These are phyloP conservation scores for Fratercula arctica DNA, from an alignment of 2,797 vertebrate genomes.

Conservation along the genomic window DNA sequence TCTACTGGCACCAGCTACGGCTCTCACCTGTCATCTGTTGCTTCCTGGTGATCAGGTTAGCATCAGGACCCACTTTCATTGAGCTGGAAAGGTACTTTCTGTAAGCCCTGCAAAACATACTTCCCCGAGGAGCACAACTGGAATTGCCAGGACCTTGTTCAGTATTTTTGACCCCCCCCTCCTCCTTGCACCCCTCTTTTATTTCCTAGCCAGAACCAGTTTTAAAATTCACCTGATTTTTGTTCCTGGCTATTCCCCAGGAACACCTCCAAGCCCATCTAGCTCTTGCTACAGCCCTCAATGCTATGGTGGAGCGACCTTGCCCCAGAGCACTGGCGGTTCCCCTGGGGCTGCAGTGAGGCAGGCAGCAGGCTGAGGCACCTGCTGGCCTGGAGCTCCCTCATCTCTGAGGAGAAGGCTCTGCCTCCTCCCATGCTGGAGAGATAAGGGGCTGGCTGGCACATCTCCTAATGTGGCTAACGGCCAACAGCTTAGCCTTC, in stretches of 20 bases:
- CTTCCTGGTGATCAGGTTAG: background rate
- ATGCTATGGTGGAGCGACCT: background rate
- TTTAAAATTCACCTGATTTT: background rate
- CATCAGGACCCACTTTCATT: background rate
- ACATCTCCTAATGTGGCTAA: background rate
- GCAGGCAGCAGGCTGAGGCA: background rate
- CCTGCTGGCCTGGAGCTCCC: background rate
- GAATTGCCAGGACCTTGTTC: background rate
- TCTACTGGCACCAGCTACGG: background rate
- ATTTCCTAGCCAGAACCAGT: background rate
- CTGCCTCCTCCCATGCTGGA: background rate
- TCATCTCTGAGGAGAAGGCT: background rate
- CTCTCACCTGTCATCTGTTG: background rate
- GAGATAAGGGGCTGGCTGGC: background rate
- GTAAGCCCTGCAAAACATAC: background rate
- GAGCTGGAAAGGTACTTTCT: background rate
- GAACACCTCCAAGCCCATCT: background rate
- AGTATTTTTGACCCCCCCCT: background rate
- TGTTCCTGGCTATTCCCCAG: background rate
- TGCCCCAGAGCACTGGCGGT: background rate
- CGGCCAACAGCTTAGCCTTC: background rate
- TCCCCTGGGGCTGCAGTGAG: background rate
- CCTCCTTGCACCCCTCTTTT: background rate
- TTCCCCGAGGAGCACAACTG: background rate
- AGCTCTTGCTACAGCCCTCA: background rate